Evolutionary conservation across 2,113 vertebrate genomes (phyloP).

Genomic region (Muntiacus reevesi): DNA sequence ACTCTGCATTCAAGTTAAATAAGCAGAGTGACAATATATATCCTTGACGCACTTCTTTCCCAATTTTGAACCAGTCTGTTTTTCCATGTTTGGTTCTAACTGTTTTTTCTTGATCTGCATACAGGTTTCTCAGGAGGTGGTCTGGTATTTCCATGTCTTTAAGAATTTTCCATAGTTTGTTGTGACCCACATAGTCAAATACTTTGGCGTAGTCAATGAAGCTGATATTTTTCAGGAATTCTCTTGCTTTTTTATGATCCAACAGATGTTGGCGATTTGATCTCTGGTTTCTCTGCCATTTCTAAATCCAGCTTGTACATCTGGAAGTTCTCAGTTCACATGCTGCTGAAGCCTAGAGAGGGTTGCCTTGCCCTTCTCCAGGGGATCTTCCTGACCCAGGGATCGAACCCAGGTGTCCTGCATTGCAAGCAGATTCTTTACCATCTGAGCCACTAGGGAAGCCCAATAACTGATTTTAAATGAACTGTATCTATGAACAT

Average conservation of each 20-base stretch:
- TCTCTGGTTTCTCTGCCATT: not conserved
- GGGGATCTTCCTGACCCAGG: not conserved
- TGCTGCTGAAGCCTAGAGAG: not conserved
- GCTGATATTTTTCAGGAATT: not conserved
- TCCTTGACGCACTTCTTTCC: not conserved
- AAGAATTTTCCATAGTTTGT: not conserved
- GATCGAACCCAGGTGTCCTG: not conserved
- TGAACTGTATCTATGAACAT: not conserved
- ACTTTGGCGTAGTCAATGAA: not conserved
- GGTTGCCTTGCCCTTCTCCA: not conserved
- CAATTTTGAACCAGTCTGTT: not conserved
- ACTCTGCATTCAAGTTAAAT: not conserved
- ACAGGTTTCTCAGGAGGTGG: not conserved
- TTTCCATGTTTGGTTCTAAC: not conserved
- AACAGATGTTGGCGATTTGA: not conserved
- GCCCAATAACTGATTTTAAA: not conserved
- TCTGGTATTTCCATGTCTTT: not conserved
- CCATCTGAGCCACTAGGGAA: not conserved
- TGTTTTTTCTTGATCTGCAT: not conserved
- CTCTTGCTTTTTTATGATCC: not conserved
- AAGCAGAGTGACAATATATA: not conserved
- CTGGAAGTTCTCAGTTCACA: not conserved
- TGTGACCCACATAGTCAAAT: not conserved
- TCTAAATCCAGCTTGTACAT: not conserved
- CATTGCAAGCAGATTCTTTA: not conserved